Conservation (phyloP, 1,140 invertebrate species). For the Pseudomyrmex concolor region DNA sequence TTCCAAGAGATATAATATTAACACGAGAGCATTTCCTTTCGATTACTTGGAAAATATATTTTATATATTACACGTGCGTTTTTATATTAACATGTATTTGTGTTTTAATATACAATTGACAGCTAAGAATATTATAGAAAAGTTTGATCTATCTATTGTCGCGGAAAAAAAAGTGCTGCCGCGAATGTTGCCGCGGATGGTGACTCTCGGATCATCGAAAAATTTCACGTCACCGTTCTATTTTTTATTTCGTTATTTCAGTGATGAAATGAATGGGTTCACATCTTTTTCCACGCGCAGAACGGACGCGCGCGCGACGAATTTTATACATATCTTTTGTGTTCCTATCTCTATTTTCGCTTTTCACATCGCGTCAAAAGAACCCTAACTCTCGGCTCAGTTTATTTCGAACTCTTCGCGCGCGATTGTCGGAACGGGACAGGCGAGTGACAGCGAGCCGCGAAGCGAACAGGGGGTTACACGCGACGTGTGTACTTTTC, state of each 20-base stretch:
- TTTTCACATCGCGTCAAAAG: conserved; percentile 23
- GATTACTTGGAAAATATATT: too few relatives aligned
- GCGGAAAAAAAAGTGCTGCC: too few relatives aligned
- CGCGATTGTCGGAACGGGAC: conserved; percentile 53
- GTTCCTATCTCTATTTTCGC: conserved; percentile 35
- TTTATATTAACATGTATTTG: too few relatives aligned
- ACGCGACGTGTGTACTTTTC: conserved; percentile 19
- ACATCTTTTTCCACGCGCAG: background rate
- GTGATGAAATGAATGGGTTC: background rate
- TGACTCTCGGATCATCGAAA: background rate
- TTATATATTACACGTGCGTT: too few relatives aligned
- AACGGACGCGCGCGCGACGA: background rate
- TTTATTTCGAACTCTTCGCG: conserved; percentile 69
- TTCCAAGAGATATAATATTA: background rate
- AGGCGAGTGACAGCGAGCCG: conserved; percentile 48
- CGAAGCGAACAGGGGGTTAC: background rate
- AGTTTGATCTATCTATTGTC: too few relatives aligned
- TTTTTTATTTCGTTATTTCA: conserved; percentile 9
- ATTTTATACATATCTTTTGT: conserved; percentile 31
- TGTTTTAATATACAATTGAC: too few relatives aligned
- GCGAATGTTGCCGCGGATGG: background rate
- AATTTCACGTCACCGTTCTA: conserved; percentile 2
- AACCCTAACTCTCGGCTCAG: conserved; percentile 57
- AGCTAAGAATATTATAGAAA: too few relatives aligned
- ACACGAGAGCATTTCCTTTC: too few relatives aligned